Evolutionary conservation across 2,797 vertebrate species (phyloP).

Genomic region (Pagetopsis macropterus): DNA sequence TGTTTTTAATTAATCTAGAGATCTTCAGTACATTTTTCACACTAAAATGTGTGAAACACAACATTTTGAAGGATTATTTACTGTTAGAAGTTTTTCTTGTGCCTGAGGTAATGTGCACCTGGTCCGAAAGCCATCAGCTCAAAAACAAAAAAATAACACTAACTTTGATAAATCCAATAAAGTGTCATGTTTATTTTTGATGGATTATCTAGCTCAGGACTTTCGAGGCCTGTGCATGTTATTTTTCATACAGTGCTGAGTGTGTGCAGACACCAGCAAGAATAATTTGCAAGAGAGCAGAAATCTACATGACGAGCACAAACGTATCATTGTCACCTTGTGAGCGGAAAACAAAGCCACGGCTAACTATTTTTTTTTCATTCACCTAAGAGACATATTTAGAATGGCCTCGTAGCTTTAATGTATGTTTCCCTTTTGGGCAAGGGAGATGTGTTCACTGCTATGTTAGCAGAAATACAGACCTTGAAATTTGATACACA

Average conservation of each 20-base stretch:
- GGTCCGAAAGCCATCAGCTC: constrained; percentile 14
- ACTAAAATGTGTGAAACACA: not conserved
- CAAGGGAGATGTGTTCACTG: constrained; percentile 15
- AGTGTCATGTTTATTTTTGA: constrained; percentile 44
- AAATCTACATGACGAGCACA: constrained; percentile 35
- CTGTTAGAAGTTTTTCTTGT: not conserved
- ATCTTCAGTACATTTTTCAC: not conserved
- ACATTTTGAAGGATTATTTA: constrained; percentile 6
- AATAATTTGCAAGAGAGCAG: constrained; percentile 30
- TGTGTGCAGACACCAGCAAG: constrained; percentile 40
- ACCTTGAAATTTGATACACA: constrained; percentile 60
- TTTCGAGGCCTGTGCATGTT: too few relatives aligned
- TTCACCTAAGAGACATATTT: constrained; percentile 16
- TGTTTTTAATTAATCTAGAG: not conserved
- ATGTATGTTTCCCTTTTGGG: constrained; percentile 17
- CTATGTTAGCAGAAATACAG: constrained; percentile 43
- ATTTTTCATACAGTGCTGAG: constrained; percentile 42
- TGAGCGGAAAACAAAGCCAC: constrained; percentile 16
- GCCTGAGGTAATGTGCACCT: not conserved
- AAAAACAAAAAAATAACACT: not conserved
- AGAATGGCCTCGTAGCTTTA: constrained; percentile 19
- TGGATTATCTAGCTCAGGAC: not conserved
- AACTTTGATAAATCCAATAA: constrained; percentile 33
- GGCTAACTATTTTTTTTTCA: constrained; percentile 20
- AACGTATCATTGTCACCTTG: constrained; percentile 25